Evolutionary conservation across 1,140 invertebrate genomes (phyloP).

Genomic region (Potamilus streckersoni): DNA sequence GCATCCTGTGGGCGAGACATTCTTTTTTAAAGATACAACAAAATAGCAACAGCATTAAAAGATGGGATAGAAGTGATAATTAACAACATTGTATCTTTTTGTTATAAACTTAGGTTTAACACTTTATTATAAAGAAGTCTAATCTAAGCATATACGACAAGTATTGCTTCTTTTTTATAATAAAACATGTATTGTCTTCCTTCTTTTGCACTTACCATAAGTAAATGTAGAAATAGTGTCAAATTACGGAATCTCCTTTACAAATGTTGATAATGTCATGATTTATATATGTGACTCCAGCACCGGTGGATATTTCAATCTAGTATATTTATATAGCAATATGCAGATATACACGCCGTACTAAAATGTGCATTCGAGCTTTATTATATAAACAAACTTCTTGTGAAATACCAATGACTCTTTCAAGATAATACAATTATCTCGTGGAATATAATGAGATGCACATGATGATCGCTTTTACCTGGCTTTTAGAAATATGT

Average conservation of each 20-base stretch:
- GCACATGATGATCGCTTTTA: not conserved
- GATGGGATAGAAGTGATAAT: not conserved
- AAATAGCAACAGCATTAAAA: not conserved
- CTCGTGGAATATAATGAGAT: not conserved
- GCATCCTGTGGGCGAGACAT: conserved; percentile 75
- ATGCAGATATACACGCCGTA: too few species aligned
- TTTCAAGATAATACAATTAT: not conserved
- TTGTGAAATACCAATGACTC: not conserved
- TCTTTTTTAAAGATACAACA: not conserved
- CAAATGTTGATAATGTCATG: too few species aligned
- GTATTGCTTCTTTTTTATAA: not conserved
- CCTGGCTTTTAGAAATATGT: too few species aligned
- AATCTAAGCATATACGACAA: not conserved
- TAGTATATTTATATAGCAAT: too few species aligned
- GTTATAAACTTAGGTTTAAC: not conserved
- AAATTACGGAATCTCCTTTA: too few species aligned
- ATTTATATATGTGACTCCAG: too few species aligned
- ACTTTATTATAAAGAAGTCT: not conserved
- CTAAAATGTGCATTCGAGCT: too few species aligned
- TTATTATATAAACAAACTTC: too few species aligned
- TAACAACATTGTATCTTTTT: not conserved
- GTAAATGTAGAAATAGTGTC: too few species aligned
- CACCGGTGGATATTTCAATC: too few species aligned
- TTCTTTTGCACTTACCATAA: too few species aligned
- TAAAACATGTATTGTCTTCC: too few species aligned